phyloP scores from a whole-genome alignment of 2,888 invertebrate species.

The Hartigia nigra region DNA sequence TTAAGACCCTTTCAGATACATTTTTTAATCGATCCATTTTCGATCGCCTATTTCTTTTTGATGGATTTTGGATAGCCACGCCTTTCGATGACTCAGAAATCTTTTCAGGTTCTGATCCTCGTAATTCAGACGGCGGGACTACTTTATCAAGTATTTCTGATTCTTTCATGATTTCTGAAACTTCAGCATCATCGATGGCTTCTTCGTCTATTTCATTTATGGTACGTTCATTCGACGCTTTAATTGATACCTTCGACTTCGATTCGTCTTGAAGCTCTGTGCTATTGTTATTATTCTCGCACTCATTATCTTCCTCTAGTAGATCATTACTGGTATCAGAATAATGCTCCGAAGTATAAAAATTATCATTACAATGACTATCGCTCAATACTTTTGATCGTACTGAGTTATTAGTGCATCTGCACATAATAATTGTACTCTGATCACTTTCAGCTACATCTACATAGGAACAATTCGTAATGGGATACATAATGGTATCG shows the following conservation, averaged over 20 bases:
- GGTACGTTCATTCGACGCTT: not conserved
- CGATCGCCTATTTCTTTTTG: not conserved
- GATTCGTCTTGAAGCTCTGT: not conserved
- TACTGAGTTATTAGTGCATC: conserved; percentile 22
- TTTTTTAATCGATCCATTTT: not conserved
- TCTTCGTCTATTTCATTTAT: not conserved
- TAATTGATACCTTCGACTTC: not conserved
- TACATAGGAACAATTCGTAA: not conserved
- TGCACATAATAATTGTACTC: conserved; percentile 38
- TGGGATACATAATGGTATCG: not conserved
- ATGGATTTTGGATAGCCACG: not conserved
- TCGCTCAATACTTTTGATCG: not conserved
- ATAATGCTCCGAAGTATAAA: not conserved
- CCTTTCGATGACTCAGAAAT: not conserved
- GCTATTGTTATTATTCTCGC: not conserved
- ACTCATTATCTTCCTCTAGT: not conserved
- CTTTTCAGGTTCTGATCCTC: not conserved
- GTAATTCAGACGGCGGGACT: not conserved
- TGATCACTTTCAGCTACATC: conserved; percentile 32
- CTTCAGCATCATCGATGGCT: not conserved
- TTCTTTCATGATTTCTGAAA: not conserved
- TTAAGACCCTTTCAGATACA: not conserved
- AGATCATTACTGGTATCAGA: not conserved
- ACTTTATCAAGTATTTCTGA: not conserved
- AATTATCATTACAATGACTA: not conserved